These are phyloP conservation scores for Orthonevra nobilis DNA, from an alignment of 2,888 invertebrate species.

Conservation along the genomic window DNA sequence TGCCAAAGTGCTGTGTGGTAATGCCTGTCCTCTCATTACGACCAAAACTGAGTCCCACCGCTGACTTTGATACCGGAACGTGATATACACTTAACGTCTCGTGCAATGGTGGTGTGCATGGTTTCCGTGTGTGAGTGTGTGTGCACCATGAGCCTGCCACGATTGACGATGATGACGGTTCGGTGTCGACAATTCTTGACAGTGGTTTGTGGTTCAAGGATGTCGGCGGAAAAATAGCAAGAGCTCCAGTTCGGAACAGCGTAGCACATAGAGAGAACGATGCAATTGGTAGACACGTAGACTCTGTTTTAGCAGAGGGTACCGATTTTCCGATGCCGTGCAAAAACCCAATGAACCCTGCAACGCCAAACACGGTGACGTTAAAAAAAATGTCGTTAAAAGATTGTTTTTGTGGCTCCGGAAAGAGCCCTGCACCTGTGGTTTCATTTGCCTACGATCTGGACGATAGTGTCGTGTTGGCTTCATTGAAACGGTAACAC, in stretches of 20 bases:
- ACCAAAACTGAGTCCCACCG: not conserved
- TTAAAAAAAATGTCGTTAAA: slow-evolving; percentile 16
- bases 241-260: not conserved
- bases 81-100: slow-evolving; percentile 3
- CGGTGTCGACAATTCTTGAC: slow-evolving; percentile 34
- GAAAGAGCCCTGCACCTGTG: too few species aligned
- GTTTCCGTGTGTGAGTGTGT: not conserved
- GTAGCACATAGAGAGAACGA: too few species aligned
- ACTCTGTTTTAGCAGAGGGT: not conserved
- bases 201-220: slow-evolving; percentile 17
- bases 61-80: not conserved
- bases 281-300: not conserved
- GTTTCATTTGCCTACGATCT: too few species aligned
- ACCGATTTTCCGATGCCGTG: not conserved
- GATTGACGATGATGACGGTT: slow-evolving; percentile 22
- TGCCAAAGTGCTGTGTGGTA: not conserved
- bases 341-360: slow-evolving; percentile 46
- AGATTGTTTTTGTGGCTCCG: too few species aligned
- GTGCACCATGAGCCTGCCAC: not conserved
- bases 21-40: slow-evolving; percentile 6
- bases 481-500: too few species aligned
- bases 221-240: not conserved
- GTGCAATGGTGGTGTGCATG: too few species aligned
- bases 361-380: slow-evolving; percentile 3
- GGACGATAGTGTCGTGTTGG: too few species aligned